Base-by-base conservation (phyloP, 2,888 invertebrate species). In the Cabera pusaria region DNA sequence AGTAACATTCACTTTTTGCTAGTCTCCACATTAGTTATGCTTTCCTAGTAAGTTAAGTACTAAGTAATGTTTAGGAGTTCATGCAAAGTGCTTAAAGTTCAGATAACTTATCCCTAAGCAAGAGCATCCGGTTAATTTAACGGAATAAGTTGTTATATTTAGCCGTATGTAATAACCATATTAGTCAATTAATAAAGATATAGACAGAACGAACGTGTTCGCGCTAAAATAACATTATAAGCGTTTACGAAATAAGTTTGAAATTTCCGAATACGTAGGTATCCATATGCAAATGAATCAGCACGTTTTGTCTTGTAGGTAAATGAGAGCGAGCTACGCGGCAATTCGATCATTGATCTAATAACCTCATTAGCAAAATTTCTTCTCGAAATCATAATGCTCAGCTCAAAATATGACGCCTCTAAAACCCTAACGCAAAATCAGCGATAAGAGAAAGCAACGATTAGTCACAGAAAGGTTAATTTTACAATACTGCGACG, bases 241-340 rank as follows among this genome's bases (percentile, higher is more conserved):
- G n/a, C n/a, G n/a, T n/a, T n/a, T n/a, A n/a, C n/a, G n/a, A n/a
- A n/a, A n/a, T n/a, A n/a, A n/a, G n/a, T n/a, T n/a, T n/a, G 8
- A 16, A 19, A 14, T 14, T 9, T 42, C 47, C 54, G 51, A 50
- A 52, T 49, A 14, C 14, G 22, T 41, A 26, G 5, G 14, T 48
- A 68, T 73, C 78, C 71, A 67, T 81, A 84, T 84, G 83, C 70
- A 81, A 87, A 88, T 88, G 87, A 88, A 78, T 88, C 87, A 83
- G 88, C 88, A 87, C 79, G 83, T 86, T 87, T 84, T 65, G 71
- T 72, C 71, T 76, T 66, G 67, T 53, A 56, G 53, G 64, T 71
- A 72, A 79, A 76, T 69, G 76, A 76, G 76, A 81, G 57, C 75
- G 61, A 64, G 72, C 87, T 77, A 88, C 88, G 87, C 87, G 88